phyloP scores from a whole-genome alignment of 2,888 invertebrate genomes.

The Seladonia tumulorum region DNA sequence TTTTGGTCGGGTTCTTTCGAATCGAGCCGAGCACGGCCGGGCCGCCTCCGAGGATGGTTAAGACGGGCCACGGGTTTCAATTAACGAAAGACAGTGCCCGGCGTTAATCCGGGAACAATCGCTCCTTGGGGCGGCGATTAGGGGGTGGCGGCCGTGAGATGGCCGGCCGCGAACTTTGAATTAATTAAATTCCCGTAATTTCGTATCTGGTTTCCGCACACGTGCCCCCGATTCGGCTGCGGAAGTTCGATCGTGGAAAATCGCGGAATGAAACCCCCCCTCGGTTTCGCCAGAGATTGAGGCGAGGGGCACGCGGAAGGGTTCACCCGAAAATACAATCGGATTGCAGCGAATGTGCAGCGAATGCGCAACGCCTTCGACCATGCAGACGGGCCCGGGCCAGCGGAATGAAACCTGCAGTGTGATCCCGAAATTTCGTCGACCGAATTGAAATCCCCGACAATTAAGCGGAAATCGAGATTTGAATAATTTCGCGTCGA shows the following conservation, averaged over 20 bases:
- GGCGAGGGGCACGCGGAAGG: slow-evolving; percentile 54
- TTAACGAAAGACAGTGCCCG: slow-evolving; percentile 74
- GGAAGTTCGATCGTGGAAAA: slow-evolving; percentile 73
- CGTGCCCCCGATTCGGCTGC: slow-evolving; percentile 68
- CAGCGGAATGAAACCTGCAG: slow-evolving; percentile 50
- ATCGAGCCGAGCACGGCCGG: slow-evolving; percentile 6
- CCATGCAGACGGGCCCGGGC: slow-evolving; percentile 12
- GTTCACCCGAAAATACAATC: slow-evolving; percentile 59
- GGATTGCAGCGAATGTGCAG: slow-evolving; percentile 32
- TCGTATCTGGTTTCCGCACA: slow-evolving; percentile 83
- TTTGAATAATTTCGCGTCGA: slow-evolving; percentile 61
- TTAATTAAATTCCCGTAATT: slow-evolving; percentile 83
- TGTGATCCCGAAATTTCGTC: slow-evolving; percentile 60
- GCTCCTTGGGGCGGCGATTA: slow-evolving; percentile 78
- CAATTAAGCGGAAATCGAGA: slow-evolving; percentile 64
- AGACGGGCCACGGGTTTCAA: slow-evolving; percentile 72
- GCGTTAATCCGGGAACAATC: slow-evolving; percentile 82
- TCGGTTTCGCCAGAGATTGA: slow-evolving; percentile 64
- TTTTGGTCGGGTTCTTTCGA: slow-evolving; percentile 47
- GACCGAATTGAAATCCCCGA: slow-evolving; percentile 59
- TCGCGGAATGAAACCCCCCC: slow-evolving; percentile 55
- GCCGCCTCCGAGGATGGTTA: neutral
- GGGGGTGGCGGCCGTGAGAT: slow-evolving; percentile 53
- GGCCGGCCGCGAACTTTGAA: slow-evolving; percentile 79
- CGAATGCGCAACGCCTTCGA: slow-evolving; percentile 2